Evolutionary conservation across 2,113 vertebrate species (phyloP).

Genomic region (Apodemus sylvaticus): DNA sequence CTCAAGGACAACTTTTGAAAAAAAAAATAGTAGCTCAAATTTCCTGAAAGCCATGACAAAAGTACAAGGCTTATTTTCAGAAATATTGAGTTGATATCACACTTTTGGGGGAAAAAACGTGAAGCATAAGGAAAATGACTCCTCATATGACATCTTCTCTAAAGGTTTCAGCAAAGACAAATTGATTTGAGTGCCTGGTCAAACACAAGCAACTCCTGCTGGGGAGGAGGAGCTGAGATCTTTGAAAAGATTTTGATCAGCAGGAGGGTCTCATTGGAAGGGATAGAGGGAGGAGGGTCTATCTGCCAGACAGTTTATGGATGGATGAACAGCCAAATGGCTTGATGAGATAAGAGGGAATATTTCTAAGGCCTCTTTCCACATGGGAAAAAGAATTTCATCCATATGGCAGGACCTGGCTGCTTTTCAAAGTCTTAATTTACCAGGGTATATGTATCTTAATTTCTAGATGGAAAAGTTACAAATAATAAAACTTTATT

Average conservation of each 20-base stretch:
- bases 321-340: conserved; percentile 42
- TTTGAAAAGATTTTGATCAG: conserved; percentile 37
- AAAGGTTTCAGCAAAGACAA: conserved; percentile 58
- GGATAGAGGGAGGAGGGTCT: background rate
- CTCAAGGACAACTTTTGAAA: background rate
- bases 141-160: conserved; percentile 24
- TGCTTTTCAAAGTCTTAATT: background rate
- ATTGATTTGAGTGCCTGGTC: conserved; percentile 52
- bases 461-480: background rate
- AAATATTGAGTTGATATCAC: conserved; percentile 57
- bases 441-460: background rate
- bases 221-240: conserved; percentile 32
- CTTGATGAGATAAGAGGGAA: conserved; percentile 36
- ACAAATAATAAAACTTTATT: background rate
- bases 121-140: conserved; percentile 30
- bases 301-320: conserved; percentile 25
- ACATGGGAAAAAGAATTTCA: background rate
- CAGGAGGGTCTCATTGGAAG: conserved; percentile 37
- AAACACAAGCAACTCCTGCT: background rate
- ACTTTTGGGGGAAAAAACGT: conserved; percentile 37
- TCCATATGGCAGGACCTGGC: conserved; percentile 12
- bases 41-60: background rate
- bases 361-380: background rate
- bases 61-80: background rate
- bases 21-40: background rate